These are phyloP conservation scores for Drosophila hydei DNA, from an alignment of 1,140 invertebrate genomes.

Conservation along the genomic window DNA sequence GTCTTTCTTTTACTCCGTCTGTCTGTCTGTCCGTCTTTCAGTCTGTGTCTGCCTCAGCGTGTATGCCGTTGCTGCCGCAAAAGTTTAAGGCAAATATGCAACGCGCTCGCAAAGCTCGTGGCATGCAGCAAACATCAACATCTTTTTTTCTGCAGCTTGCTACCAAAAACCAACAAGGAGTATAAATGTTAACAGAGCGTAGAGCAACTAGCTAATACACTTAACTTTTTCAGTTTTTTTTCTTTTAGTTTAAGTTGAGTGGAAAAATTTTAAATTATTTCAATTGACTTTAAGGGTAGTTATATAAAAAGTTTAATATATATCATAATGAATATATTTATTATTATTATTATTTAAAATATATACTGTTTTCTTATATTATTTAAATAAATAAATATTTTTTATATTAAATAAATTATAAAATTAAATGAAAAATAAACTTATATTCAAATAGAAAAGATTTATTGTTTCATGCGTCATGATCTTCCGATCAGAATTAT, in stretches of 20 bases:
- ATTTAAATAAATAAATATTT: neutral
- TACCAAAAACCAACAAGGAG: slow-evolving; percentile 9
- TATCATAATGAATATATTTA: neutral
- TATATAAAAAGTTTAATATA: no score
- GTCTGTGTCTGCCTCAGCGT: slow-evolving; percentile 28
- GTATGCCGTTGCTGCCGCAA: slow-evolving; percentile 58
- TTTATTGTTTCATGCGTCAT: no score
- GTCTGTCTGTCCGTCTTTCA: slow-evolving; percentile 34
- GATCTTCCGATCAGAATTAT: no score
- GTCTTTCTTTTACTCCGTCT: slow-evolving; percentile 2
- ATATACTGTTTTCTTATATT: no score
- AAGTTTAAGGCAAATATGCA: slow-evolving; percentile 79
- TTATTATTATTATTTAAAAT: neutral
- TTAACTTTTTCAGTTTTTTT: neutral
- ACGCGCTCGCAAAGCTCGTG: slow-evolving; percentile 62
- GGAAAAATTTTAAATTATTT: no score
- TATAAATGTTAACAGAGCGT: no score
- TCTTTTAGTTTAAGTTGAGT: no score
- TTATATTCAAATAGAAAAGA: no score
- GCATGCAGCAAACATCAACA: slow-evolving; percentile 75
- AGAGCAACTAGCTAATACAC: slow-evolving; percentile 24
- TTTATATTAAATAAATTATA: no score
- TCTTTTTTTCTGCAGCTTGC: slow-evolving; percentile 45
- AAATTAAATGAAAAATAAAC: no score
- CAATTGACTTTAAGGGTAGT: no score